phyloP scores from a whole-genome alignment of 2,888 invertebrate species.

The Drosophila picticornis region DNA sequence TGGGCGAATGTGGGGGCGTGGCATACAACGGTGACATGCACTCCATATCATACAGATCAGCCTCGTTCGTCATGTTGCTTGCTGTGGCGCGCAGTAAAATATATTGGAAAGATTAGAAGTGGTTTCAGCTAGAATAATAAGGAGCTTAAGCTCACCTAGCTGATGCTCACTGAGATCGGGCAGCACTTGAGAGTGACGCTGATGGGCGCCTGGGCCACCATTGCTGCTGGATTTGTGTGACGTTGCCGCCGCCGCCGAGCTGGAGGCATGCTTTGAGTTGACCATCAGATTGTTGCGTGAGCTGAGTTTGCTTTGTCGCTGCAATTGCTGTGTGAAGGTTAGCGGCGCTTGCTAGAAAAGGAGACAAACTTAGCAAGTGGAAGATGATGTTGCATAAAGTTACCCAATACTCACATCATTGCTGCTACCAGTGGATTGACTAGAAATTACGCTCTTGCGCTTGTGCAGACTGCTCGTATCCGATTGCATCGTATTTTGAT shows the following conservation, averaged over 20 bases:
- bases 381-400: neutral
- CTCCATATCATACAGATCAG: constrained; percentile 85
- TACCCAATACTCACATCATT: constrained; percentile 82
- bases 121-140: neutral
- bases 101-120: neutral
- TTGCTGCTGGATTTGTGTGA: constrained; percentile 69
- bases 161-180: constrained; percentile 85
- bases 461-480: constrained; percentile 85
- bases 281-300: constrained; percentile 84
- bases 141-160: constrained; percentile 71
- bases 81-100: constrained; percentile 31
- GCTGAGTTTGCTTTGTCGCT: constrained; percentile 86
- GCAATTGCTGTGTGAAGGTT: constrained; percentile 97
- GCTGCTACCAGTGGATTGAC: constrained; percentile 86
- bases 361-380: neutral
- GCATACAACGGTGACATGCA: constrained; percentile 90
- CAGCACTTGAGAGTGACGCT: constrained; percentile 84
- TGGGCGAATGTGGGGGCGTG: constrained; percentile 92
- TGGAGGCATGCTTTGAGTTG: constrained; percentile 81
- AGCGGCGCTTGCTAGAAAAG: constrained; percentile 87
- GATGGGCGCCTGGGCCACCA: constrained; percentile 72
- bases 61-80: constrained; percentile 83
- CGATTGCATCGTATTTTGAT: constrained; percentile 86
- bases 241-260: constrained; percentile 41
- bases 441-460: constrained; percentile 86